phyloP scores from a whole-genome alignment of 2,888 invertebrate species.

The Idaea dimidiata region DNA sequence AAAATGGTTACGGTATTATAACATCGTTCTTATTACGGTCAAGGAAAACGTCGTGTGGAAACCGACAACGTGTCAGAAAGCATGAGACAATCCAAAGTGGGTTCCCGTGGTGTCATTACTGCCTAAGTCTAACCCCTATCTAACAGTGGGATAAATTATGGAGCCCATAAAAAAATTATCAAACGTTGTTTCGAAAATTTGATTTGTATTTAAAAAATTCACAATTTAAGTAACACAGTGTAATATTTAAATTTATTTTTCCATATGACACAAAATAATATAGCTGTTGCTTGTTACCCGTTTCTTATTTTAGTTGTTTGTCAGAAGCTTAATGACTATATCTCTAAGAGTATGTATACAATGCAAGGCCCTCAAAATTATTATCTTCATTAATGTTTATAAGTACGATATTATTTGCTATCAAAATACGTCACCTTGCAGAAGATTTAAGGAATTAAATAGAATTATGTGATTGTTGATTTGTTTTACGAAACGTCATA shows the following conservation, averaged over 20 bases:
- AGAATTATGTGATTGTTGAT: constrained; percentile 9
- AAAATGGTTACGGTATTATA: no score
- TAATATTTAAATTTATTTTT: background rate
- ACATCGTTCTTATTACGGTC: no score
- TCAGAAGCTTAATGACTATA: background rate
- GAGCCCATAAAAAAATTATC: no score
- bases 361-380: constrained; percentile 36
- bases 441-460: constrained; percentile 16
- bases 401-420: constrained; percentile 47
- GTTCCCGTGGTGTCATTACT: no score
- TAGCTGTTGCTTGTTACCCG: background rate
- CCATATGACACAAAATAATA: background rate
- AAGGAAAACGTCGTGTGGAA: no score
- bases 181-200: no score
- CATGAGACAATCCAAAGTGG: no score
- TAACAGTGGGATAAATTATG: no score
- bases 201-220: no score
- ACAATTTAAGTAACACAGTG: background rate
- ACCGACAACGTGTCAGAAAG: no score
- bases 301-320: background rate
- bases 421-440: constrained; percentile 36
- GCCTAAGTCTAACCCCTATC: no score
- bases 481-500: background rate
- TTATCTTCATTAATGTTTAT: constrained; percentile 53
- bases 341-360: background rate